A percentile compares a stretch with the other conserved stretches of the same genome.
phyloP scores from a whole-genome alignment of 1,140 invertebrate genomes.

The Colletes latitarsis region DNA sequence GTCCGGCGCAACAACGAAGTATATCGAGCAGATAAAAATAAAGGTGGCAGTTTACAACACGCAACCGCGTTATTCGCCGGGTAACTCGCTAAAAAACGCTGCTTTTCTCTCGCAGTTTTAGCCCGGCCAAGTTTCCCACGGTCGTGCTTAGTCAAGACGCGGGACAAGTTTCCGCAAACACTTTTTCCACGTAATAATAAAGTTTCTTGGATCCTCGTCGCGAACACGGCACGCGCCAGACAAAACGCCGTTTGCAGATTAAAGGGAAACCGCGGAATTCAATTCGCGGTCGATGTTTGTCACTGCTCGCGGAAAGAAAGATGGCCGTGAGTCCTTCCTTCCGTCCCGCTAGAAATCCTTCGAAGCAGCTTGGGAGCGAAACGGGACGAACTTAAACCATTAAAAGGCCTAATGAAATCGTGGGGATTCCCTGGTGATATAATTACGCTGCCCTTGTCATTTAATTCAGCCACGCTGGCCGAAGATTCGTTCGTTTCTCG shows the following conservation, averaged over 20 bases:
- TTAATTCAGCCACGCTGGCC: neutral
- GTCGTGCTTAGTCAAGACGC: neutral
- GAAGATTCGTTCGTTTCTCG: slow-evolving; percentile 9
- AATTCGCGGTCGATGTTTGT: slow-evolving; percentile 16
- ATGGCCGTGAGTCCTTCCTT: neutral
- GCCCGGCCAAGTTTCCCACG: neutral
- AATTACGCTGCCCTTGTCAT: neutral
- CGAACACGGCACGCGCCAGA: neutral
- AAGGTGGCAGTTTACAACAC: neutral
- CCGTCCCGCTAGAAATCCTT: neutral
- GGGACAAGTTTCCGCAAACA: slow-evolving; percentile 9
- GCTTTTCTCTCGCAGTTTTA: neutral
- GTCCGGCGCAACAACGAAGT: too few relatives aligned
- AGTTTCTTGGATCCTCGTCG: slow-evolving; percentile 11
- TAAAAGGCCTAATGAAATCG: slow-evolving; percentile 25
- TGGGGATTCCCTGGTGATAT: slow-evolving; percentile 10
- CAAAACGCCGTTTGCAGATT: neutral
- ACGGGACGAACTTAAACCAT: slow-evolving; percentile 9
- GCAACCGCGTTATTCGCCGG: neutral
- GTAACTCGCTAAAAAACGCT: neutral
- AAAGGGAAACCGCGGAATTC: slow-evolving; percentile 1
- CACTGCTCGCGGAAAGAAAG: neutral
- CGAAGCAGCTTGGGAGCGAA: neutral
- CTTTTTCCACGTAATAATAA: slow-evolving; percentile 31
- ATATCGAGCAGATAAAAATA: too few relatives aligned